Base-by-base conservation (phyloP, 2,113 vertebrate genomes). In the Heterocephalus glaber region DNA sequence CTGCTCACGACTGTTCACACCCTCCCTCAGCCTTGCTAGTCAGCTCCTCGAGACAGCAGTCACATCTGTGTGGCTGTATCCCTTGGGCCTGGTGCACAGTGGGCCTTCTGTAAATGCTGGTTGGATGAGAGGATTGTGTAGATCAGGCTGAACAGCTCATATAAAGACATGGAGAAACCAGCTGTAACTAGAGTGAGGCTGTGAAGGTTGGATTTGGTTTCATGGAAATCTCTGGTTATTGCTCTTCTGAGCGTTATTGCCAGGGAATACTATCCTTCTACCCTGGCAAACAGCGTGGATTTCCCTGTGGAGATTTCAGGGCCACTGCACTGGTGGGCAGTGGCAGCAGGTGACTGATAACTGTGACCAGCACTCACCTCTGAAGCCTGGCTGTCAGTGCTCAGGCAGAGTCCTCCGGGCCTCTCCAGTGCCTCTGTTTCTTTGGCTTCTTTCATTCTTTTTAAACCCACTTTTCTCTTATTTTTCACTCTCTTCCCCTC, bases 181-280 rank as follows among this genome's bases (percentile, higher is more conserved):
- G 58, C 90, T 86, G 66, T 44, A 66, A 65, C 92, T 86, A 35
- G 86, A 52, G 30, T 14, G 16, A 92, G 79, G 47, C 65, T 94
- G 47, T 44, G 47, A 95, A 79, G 28, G 52, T 91, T 95, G 77
- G 70, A 63, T 83, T 87, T 94, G 84, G 58, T 90, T 92, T 88
- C 82, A 61, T 89, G 44, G 72, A 58, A 85, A 44, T 85, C 72
- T 86, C 72, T 79, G 84, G 76, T 65, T 89, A 33, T 60, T 94
- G 92, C 35, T 92, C 74, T 65, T 85, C 33, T 20, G 72, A 38
- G 22, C 76, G 6, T 70, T 86, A 56, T 7, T n/a, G 76, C 20
- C 58, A 61, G 70, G 35, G 65, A 92, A 65, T 28, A 44, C 35
- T 76, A 2, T 22, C 33, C 70, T 76, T 91, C 35, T 33, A 47